Evolutionary conservation across 2,888 invertebrate genomes (phyloP).

Genomic region (Deilephila elpenor): DNA sequence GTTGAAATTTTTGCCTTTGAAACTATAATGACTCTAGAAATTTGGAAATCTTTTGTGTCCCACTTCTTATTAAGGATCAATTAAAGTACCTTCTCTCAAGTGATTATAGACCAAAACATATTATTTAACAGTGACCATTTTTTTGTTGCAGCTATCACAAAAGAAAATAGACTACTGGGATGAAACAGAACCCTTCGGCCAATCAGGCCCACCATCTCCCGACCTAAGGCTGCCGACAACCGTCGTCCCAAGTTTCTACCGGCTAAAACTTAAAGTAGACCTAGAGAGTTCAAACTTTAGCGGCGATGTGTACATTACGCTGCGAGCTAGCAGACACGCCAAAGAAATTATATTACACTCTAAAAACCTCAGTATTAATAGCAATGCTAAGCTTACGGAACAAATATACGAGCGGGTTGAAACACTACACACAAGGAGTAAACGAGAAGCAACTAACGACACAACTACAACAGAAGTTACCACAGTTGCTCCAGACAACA

Average conservation of each 20-base stretch:
- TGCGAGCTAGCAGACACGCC: slow-evolving; percentile 67
- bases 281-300: slow-evolving; percentile 73
- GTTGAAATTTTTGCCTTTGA: too few relatives aligned
- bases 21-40: too few relatives aligned
- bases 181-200: slow-evolving; percentile 72
- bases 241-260: slow-evolving; percentile 84
- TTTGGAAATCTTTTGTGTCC: too few relatives aligned
- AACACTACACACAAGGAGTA: slow-evolving; percentile 54
- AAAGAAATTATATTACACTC: slow-evolving; percentile 81
- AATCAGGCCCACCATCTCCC: slow-evolving; percentile 54
- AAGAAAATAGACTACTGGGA: slow-evolving; percentile 66
- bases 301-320: slow-evolving; percentile 78
- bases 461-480: slow-evolving; percentile 39
- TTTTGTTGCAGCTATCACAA: slow-evolving; percentile 29
- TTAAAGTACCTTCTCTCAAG: too few relatives aligned
- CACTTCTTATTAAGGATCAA: too few relatives aligned
- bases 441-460: slow-evolving; percentile 50
- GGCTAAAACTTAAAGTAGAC: slow-evolving; percentile 82
- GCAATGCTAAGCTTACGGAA: slow-evolving; percentile 72
- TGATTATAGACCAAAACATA: too few relatives aligned
- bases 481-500: slow-evolving; percentile 28
- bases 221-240: slow-evolving; percentile 75
- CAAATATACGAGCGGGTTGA: slow-evolving; percentile 75
- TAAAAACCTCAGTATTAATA: slow-evolving; percentile 72
- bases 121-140: too few relatives aligned